These are phyloP conservation scores for Hypomecis atomaria DNA, from an alignment of 2,888 invertebrate species.

Conservation along the genomic window DNA sequence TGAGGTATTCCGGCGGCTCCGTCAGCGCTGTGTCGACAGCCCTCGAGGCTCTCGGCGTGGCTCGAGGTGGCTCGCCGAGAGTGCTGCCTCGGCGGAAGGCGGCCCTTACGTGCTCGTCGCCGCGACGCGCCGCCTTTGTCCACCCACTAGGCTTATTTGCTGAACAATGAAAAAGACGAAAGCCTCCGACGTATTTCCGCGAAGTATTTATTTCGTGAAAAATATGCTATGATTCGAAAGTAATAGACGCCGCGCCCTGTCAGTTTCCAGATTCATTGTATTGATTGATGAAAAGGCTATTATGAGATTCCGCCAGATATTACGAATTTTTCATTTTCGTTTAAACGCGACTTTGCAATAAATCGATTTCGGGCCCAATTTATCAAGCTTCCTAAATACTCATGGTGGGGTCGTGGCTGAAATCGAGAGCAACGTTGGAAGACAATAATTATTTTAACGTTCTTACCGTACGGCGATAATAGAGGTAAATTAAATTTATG, in stretches of 20 bases:
- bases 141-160: constrained; percentile 84
- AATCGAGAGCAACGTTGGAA: constrained; percentile 66
- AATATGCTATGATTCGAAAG: constrained; percentile 66
- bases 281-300: constrained; percentile 79
- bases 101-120: constrained; percentile 79
- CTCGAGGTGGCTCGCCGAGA: constrained; percentile 69
- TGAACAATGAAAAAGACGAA: constrained; percentile 83
- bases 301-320: constrained; percentile 74
- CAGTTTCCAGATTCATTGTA: constrained; percentile 69
- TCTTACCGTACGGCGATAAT: constrained; percentile 58
- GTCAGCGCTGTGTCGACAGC: constrained; percentile 76
- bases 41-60: constrained; percentile 60
- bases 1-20: constrained; percentile 76
- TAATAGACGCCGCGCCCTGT: constrained; percentile 61
- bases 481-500: constrained; percentile 61
- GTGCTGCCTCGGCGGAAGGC: constrained; percentile 83
- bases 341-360: constrained; percentile 69
- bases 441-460: constrained; percentile 65
- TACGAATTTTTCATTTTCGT: constrained; percentile 75
- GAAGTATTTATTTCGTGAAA: constrained; percentile 62
- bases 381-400: constrained; percentile 76
- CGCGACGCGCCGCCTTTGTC: constrained; percentile 81
- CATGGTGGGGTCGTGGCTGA: constrained; percentile 61
- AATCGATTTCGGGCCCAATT: constrained; percentile 75
- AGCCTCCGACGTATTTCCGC: constrained; percentile 70